Evolutionary conservation across 2,113 vertebrate species (phyloP).

Genomic region (Pteruthius melanotis): DNA sequence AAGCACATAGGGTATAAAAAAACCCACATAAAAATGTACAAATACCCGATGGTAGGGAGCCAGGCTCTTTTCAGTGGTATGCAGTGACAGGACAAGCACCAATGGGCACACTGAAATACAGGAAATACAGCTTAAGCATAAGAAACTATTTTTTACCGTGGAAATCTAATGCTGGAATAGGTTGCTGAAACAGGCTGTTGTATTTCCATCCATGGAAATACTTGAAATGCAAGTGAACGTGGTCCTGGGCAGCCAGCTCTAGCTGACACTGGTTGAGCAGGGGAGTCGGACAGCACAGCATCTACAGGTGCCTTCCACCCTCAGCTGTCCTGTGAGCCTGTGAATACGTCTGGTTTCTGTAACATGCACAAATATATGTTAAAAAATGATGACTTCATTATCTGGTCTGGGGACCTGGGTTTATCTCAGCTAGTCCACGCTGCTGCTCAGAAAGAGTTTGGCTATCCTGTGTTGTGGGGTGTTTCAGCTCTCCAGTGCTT

Average conservation of each 20-base stretch:
- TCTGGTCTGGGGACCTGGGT: rapidly evolving
- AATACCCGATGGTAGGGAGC: neutral
- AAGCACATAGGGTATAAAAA: neutral
- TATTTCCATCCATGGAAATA: neutral
- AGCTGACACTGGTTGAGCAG: neutral
- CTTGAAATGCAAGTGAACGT: neutral
- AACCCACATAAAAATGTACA: neutral
- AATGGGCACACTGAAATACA: neutral
- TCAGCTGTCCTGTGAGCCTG: neutral
- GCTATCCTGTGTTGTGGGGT: neutral
- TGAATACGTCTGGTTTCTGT: neutral
- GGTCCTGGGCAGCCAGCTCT: neutral
- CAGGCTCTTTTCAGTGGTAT: neutral
- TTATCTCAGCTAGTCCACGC: rapidly evolving
- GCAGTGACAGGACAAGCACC: neutral
- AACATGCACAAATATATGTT: neutral
- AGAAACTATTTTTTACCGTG: neutral
- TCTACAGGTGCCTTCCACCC: neutral
- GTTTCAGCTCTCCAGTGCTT: neutral
- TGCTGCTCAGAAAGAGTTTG: neutral
- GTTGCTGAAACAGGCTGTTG: neutral
- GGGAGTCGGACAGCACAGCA: rapidly evolving
- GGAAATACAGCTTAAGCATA: neutral
- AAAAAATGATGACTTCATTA: neutral
- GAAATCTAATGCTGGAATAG: neutral